phyloP scores from a whole-genome alignment of 1,140 invertebrate genomes.

The Drosophila virilis region DNA sequence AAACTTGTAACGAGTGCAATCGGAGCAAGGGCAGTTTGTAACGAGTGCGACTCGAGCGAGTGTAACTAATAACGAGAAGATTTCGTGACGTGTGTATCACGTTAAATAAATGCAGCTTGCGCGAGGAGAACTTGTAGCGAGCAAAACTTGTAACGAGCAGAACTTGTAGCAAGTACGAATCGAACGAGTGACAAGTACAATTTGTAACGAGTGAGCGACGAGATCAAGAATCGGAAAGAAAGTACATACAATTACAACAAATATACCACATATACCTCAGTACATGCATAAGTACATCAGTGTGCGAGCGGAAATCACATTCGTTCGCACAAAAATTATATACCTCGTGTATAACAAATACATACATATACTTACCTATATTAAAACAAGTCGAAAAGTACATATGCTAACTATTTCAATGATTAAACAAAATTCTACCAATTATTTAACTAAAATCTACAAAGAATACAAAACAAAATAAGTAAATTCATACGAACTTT shows the following conservation, averaged over 20 bases:
- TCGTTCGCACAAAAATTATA: slow-evolving; percentile 44
- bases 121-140: not conserved
- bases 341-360: slow-evolving; percentile 76
- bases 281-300: slow-evolving; percentile 77
- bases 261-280: slow-evolving; percentile 83
- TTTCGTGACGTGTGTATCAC: not conserved
- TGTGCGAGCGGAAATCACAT: slow-evolving; percentile 1
- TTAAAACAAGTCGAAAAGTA: slow-evolving; percentile 16
- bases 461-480: slow-evolving; percentile 27
- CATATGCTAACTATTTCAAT: slow-evolving; percentile 21
- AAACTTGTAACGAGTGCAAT: not conserved
- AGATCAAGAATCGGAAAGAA: slow-evolving; percentile 67
- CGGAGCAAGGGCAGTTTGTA: not conserved
- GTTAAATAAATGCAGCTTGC: not conserved
- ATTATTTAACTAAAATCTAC: slow-evolving; percentile 73
- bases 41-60: not conserved
- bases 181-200: not conserved
- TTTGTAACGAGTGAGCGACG: slow-evolving; percentile 10
- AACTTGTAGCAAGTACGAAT: not conserved
- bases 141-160: not conserved
- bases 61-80: not conserved
- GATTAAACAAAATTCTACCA: slow-evolving; percentile 7
- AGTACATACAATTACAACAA: slow-evolving; percentile 80
- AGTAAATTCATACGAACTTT: slow-evolving; percentile 39
- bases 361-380: slow-evolving; percentile 50